Evolutionary conservation across 2,113 vertebrate species (phyloP).

Genomic region (Campylomormyrus numenius): DNA sequence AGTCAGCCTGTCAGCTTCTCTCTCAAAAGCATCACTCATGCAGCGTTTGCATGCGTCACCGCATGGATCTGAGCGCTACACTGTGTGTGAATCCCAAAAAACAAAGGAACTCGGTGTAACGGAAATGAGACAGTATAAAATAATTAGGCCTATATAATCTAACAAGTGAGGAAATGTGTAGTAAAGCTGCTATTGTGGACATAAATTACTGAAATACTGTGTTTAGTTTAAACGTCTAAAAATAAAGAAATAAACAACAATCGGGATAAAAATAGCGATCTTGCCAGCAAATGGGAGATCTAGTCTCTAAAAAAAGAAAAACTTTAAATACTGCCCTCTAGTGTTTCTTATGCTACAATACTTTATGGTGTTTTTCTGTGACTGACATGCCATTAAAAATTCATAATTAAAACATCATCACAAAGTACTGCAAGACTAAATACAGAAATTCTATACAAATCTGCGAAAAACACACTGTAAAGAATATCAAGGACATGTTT

Average conservation of each 20-base stretch:
- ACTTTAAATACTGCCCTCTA: slow-evolving; percentile 47
- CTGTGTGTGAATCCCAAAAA: not conserved
- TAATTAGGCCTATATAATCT: not conserved
- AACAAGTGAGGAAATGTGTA: not conserved
- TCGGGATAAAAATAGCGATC: not conserved
- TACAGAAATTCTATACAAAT: not conserved
- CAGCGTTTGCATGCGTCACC: not conserved
- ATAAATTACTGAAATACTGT: not conserved
- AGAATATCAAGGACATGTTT: not conserved
- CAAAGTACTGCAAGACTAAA: not conserved
- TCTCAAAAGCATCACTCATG: not conserved
- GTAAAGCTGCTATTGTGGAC: not conserved
- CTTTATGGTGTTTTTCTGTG: not conserved
- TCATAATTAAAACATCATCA: not conserved
- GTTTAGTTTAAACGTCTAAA: not conserved
- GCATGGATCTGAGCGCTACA: not conserved
- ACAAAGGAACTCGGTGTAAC: not conserved
- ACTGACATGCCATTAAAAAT: not conserved
- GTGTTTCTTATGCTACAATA: slow-evolving; percentile 36
- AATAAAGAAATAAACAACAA: not conserved
- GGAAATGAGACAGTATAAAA: not conserved
- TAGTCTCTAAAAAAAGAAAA: not conserved
- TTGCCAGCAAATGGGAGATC: not conserved
- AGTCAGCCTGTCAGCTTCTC: not conserved
- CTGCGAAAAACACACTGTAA: not conserved